Evolutionary conservation across 2,888 invertebrate species (phyloP).

Genomic region (Oscheius sp.): DNA sequence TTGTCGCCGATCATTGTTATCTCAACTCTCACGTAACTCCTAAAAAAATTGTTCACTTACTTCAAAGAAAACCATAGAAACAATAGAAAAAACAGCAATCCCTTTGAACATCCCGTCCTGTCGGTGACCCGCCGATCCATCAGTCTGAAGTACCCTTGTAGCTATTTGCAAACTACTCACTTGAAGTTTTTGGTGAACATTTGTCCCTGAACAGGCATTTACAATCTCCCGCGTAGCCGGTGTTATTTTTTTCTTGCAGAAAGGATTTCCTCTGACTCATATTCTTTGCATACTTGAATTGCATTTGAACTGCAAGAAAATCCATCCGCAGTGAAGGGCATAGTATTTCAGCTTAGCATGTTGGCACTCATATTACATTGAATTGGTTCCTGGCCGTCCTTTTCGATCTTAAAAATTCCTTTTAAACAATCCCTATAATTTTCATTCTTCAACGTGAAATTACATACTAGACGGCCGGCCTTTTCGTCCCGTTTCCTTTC

Average conservation of each 20-base stretch:
- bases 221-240: no score
- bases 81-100: no score
- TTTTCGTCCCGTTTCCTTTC: not conserved
- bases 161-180: slow-evolving; percentile 33
- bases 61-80: not conserved
- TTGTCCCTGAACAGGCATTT: not conserved
- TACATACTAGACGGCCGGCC: not conserved
- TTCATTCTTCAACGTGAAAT: not conserved
- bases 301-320: no score
- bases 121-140: slow-evolving; percentile 26
- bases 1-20: not conserved
- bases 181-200: slow-evolving; percentile 18
- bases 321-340: not conserved
- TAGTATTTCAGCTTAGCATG: slow-evolving; percentile 36
- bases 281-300: not conserved
- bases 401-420: not conserved
- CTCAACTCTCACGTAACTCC: not conserved
- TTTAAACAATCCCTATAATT: no score
- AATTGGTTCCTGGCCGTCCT: slow-evolving; percentile 2
- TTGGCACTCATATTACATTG: slow-evolving; percentile 29
- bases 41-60: not conserved
- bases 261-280: not conserved
- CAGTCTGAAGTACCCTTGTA: slow-evolving; percentile 31
- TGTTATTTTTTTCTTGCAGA: not conserved
- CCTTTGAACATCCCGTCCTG: not conserved